Evolutionary conservation across 1,140 invertebrate genomes (phyloP), one percentile per base, ranked within the genome.

Genomic region (Diorhabda sublineata): DNA sequence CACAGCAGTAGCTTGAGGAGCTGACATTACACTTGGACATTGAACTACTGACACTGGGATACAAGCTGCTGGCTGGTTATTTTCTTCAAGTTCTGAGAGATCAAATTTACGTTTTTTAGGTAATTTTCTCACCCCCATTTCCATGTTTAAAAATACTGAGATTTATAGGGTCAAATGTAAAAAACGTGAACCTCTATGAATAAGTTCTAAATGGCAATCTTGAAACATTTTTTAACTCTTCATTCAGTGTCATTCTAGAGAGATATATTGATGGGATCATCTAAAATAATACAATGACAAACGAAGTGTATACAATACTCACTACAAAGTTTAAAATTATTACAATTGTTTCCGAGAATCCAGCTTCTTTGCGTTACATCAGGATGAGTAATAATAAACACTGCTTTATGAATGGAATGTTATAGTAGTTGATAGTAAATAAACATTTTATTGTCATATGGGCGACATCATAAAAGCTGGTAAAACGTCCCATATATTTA

Each of bases 61-160:
- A 70, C 71, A 76, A 6, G 58, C 68, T 67, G 67, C 65, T 7
- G 59, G 70, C 64, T 70, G 61, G 56, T 57, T 75, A 64, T 61
- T 74, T 71, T 92, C 90, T 81, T 94, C 92, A 66, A 93, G 82
- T 80, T 93, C 91, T 42, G 91, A 89, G 69, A 90, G 91, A 84
- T 93, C 89, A 77, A 92, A 94, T 83, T 95, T 95, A 69, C 93
- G 85, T 82, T 95, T 95, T 82, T 95, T 95, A 69, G 93, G 93
- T 82, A 95, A 85, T 80, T 91, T 92, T 62, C 88, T 80, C 4
- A 86, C 85, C 11, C 85, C 80, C 78, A 79, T 79, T 70, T 80
- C 78, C 77, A 79, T 79, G 67, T 77, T 78, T 60, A 47, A 45
- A 58, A 66, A 68, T 63, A 67, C 67, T 67, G 26, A 26, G 0